phyloP scores from a whole-genome alignment of 2,888 invertebrate genomes.

The Erebia palarica region DNA sequence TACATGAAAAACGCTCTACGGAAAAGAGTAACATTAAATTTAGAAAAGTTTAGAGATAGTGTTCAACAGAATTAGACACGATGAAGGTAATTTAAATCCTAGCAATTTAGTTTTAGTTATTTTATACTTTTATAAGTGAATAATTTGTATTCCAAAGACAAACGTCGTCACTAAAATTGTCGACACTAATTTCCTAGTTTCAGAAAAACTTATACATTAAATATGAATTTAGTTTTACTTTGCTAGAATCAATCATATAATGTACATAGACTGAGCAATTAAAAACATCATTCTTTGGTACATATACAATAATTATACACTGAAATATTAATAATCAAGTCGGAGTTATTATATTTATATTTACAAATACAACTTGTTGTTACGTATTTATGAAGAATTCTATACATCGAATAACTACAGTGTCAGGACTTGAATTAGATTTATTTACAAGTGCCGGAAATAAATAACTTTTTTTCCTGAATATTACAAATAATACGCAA shows the following conservation, averaged over 20 bases:
- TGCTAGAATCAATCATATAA: not conserved
- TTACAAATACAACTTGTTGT: constrained; percentile 22
- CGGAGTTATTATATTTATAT: constrained; percentile 18
- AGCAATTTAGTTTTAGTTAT: no score
- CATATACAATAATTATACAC: not conserved
- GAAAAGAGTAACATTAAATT: no score
- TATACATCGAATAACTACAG: not conserved
- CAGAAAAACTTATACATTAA: no score
- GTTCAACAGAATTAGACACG: no score
- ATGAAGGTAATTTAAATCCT: no score
- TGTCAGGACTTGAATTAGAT: not conserved
- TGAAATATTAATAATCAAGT: constrained; percentile 1
- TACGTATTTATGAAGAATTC: not conserved
- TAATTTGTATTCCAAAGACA: no score
- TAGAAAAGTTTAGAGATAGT: no score
- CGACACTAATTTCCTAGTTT: no score
- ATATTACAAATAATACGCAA: not conserved
- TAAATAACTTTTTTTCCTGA: not conserved
- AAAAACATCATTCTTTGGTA: constrained; percentile 13
- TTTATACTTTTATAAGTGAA: no score
- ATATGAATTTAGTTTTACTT: no score
- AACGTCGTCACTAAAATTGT: no score
- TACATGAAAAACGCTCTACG: no score
- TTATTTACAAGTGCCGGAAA: constrained; percentile 4
- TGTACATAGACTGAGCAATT: constrained; percentile 15